phyloP scores from a whole-genome alignment of 2,888 invertebrate genomes.

The Selenia dentaria region DNA sequence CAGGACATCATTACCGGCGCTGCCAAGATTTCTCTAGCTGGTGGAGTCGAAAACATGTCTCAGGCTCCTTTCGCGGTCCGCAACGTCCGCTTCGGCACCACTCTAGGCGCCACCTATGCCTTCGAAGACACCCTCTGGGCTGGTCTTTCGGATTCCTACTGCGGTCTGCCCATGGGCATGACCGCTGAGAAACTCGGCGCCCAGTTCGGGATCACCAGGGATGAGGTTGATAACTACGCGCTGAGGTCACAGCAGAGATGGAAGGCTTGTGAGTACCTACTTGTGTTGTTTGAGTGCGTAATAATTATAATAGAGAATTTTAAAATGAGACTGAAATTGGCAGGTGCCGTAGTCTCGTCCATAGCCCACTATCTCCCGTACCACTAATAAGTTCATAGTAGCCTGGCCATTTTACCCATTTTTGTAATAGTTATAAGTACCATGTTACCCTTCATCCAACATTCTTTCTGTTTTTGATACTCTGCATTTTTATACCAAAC shows the following conservation, averaged over 20 bases:
- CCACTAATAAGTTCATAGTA: too few species aligned
- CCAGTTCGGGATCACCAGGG: constrained; percentile 91
- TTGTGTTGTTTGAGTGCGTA: too few species aligned
- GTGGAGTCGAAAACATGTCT: constrained; percentile 98
- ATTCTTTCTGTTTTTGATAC: too few species aligned
- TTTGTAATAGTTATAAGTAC: too few species aligned
- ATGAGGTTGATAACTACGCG: constrained; percentile 94
- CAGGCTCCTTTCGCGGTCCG: constrained; percentile 94
- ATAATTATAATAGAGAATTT: too few species aligned
- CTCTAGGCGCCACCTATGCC: constrained; percentile 89
- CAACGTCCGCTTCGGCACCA: constrained; percentile 94
- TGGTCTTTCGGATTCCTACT: constrained; percentile 92
- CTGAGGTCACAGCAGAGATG: constrained; percentile 93
- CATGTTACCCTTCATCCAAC: too few species aligned
- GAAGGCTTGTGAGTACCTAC: constrained; percentile 91
- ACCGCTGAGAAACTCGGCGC: constrained; percentile 96
- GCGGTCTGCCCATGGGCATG: constrained; percentile 97
- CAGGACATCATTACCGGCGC: constrained; percentile 95
- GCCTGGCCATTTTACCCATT: too few species aligned
- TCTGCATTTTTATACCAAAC: too few species aligned
- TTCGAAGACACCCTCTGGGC: constrained; percentile 97
- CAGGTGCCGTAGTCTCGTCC: too few species aligned
- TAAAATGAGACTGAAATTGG: too few species aligned
- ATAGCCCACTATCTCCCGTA: too few species aligned
- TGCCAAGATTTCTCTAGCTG: constrained; percentile 94